A percentile compares a stretch with the other conserved stretches of the same genome.
Conservation (phyloP, 2,113 vertebrate genomes). For the Mirounga angustirostris region DNA sequence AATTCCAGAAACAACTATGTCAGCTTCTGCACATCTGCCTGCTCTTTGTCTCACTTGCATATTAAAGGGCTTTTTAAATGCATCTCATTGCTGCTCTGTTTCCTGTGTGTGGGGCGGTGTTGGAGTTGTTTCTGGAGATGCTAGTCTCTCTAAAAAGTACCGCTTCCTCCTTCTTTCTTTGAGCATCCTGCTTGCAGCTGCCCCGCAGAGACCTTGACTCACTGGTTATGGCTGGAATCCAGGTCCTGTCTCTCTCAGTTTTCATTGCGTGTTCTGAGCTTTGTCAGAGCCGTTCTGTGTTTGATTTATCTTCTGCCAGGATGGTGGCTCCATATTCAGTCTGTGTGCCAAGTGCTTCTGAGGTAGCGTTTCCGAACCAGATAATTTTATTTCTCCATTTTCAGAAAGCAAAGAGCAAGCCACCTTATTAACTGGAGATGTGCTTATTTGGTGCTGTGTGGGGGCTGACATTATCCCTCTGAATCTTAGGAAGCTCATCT, state of each 20-base stretch:
- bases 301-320: conserved; percentile 76
- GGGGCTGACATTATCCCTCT: conserved; percentile 45
- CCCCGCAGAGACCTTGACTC: conserved; percentile 58
- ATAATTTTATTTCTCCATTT: conserved; percentile 79
- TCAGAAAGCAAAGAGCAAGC: conserved; percentile 67
- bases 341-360: conserved; percentile 65
- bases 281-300: conserved; percentile 67
- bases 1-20: conserved; percentile 22
- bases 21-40: conserved; percentile 26
- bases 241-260: conserved; percentile 65
- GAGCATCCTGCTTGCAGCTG: conserved; percentile 53
- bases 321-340: conserved; percentile 56
- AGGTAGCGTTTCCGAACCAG: conserved; percentile 60
- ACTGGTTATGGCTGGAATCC: conserved; percentile 60
- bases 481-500: conserved; percentile 48
- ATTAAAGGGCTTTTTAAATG: conserved; percentile 48
- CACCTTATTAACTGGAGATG: conserved; percentile 74
- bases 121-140: conserved; percentile 60
- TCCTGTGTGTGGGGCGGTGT: not conserved
- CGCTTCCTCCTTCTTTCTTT: not conserved
- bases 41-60: conserved; percentile 42
- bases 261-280: conserved; percentile 49
- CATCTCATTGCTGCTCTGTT: not conserved
- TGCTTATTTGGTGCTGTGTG: conserved; percentile 51
- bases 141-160: conserved; percentile 59